Conservation (phyloP, 2,797 vertebrate species). For the Catharus ustulatus region DNA sequence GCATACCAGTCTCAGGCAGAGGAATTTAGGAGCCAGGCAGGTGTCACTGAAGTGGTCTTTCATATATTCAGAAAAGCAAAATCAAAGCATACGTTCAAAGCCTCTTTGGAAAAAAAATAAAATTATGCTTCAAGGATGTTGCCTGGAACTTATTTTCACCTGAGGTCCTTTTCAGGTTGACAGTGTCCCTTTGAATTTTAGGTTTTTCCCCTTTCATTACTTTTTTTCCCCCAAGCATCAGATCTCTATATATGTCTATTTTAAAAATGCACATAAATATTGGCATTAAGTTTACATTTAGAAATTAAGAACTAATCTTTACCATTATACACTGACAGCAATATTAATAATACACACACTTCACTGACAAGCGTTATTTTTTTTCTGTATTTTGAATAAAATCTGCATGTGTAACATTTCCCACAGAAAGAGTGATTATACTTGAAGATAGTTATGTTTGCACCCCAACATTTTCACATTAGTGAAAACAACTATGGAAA, state of each 20-base stretch:
- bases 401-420: conserved; percentile 53
- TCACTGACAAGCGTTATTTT: conserved; percentile 59
- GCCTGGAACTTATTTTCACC: conserved; percentile 29
- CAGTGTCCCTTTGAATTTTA: conserved; percentile 12
- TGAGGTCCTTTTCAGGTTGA: conserved; percentile 35
- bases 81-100: background rate
- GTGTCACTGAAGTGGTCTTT: conserved; percentile 1
- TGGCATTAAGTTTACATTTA: conserved; percentile 31
- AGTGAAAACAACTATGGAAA: conserved; percentile 68
- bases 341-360: conserved; percentile 71
- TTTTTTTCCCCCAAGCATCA: background rate
- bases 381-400: conserved; percentile 58
- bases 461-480: conserved; percentile 63
- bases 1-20: background rate
- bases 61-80: background rate
- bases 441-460: conserved; percentile 40
- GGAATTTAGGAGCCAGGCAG: conserved; percentile 40
- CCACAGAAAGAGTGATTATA: conserved; percentile 65
- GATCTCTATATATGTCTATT: conserved; percentile 1
- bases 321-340: conserved; percentile 68
- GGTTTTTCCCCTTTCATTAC: background rate
- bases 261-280: conserved; percentile 53
- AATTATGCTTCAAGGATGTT: conserved; percentile 31
- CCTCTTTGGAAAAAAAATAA: background rate
- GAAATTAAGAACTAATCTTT: conserved; percentile 66